These are phyloP conservation scores for Baccha elongata DNA, from an alignment of 2,888 invertebrate species.

Conservation along the genomic window DNA sequence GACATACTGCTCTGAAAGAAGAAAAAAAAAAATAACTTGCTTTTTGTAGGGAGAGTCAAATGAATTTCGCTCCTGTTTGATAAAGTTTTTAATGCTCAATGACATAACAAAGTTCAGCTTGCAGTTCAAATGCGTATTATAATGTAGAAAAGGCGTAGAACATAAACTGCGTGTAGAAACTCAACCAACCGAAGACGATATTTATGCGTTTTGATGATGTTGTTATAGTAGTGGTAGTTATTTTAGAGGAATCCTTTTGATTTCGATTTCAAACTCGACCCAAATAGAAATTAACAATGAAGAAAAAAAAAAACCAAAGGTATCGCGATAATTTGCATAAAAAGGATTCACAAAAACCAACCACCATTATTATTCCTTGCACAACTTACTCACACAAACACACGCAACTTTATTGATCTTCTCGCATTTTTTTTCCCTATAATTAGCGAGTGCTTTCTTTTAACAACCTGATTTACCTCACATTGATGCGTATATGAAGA, in stretches of 20 bases:
- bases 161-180: background rate
- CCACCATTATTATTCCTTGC: background rate
- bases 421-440: background rate
- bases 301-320: background rate
- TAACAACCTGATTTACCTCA: constrained; percentile 26
- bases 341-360: background rate
- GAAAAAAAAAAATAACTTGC: constrained; percentile 2
- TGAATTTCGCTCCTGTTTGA: constrained; percentile 58
- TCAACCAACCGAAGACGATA: background rate
- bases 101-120: constrained; percentile 40
- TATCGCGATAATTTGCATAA: constrained; percentile 15
- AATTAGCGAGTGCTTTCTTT: background rate
- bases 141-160: constrained; percentile 1
- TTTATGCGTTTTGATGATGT: constrained; percentile 15
- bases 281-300: constrained; percentile 8
- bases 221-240: background rate
- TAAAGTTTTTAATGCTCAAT: constrained; percentile 54
- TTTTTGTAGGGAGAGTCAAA: constrained; percentile 27
- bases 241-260: background rate
- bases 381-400: background rate
- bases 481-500: background rate
- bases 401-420: background rate
- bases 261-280: background rate
- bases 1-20: constrained; percentile 4
- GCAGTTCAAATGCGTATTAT: constrained; percentile 46